Conservation (phyloP, 1,140 invertebrate genomes). For the Heliconius hermathena region DNA sequence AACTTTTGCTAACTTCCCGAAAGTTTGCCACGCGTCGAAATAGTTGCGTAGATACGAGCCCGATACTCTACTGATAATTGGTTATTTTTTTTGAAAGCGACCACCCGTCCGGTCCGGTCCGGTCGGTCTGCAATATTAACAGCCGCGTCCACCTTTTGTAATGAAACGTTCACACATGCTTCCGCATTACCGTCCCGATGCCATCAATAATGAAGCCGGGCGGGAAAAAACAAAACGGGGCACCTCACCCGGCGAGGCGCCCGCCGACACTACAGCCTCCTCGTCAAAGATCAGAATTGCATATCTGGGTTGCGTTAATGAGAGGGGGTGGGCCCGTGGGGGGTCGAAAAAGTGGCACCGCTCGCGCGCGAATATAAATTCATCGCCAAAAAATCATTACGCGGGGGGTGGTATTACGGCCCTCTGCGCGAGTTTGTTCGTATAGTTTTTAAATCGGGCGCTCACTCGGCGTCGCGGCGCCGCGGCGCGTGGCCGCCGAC, state of each 20-base stretch:
- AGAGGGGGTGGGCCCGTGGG: conserved; percentile 67
- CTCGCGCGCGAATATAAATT: conserved; percentile 83
- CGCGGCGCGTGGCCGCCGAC: conserved; percentile 60
- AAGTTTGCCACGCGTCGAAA: conserved; percentile 62
- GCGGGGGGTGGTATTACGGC: conserved; percentile 81
- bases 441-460: conserved; percentile 80
- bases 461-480: conserved; percentile 69
- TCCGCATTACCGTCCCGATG: conserved; percentile 80
- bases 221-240: conserved; percentile 80
- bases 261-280: conserved; percentile 81
- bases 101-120: conserved; percentile 77
- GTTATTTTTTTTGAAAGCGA: conserved; percentile 64
- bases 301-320: conserved; percentile 83
- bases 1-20: conserved; percentile 64
- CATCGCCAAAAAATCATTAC: conserved; percentile 84
- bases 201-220: conserved; percentile 81
- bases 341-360: conserved; percentile 80
- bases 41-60: conserved; percentile 46
- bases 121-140: conserved; percentile 79
- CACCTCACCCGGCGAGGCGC: conserved; percentile 79
- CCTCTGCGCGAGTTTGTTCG: conserved; percentile 74
- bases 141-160: conserved; percentile 79
- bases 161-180: conserved; percentile 81
- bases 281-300: conserved; percentile 83
- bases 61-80: conserved; percentile 26